A percentile compares a stretch with the other conserved stretches of the same genome.
Conservation (phyloP, 2,888 invertebrate species). For the Diarsia brunnea region DNA sequence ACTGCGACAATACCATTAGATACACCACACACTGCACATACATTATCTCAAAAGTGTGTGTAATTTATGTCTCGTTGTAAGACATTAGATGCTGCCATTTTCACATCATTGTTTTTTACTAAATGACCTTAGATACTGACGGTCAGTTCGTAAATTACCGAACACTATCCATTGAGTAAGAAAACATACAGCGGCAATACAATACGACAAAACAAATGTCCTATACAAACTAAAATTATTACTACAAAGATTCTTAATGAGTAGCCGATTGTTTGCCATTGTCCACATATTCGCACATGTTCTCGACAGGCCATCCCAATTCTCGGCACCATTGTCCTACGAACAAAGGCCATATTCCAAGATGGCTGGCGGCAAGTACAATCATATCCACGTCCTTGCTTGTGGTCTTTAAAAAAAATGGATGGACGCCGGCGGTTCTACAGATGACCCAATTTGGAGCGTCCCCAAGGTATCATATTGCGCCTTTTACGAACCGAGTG, state of each 20-base stretch:
- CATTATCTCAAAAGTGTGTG: slow-evolving; percentile 35
- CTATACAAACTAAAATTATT: slow-evolving; percentile 64
- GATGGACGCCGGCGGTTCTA: slow-evolving; percentile 41
- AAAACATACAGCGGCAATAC: slow-evolving; percentile 52
- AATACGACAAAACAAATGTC: slow-evolving; percentile 60
- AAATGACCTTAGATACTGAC: slow-evolving; percentile 44
- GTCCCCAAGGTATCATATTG: slow-evolving; percentile 75
- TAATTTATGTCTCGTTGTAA: slow-evolving; percentile 35
- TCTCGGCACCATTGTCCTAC: slow-evolving; percentile 82
- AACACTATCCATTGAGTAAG: slow-evolving; percentile 44
- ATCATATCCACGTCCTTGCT: slow-evolving; percentile 65
- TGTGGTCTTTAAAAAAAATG: slow-evolving; percentile 60
- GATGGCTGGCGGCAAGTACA: slow-evolving; percentile 72
- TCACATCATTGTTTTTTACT: slow-evolving; percentile 53
- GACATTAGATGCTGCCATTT: slow-evolving; percentile 24
- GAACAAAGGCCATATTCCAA: slow-evolving; percentile 81
- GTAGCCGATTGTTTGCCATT: slow-evolving; percentile 81
- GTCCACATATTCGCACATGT: slow-evolving; percentile 78
- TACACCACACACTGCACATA: slow-evolving; percentile 21
- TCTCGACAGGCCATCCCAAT: slow-evolving; percentile 81
- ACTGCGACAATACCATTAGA: slow-evolving; percentile 19
- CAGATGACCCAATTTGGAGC: slow-evolving; percentile 74
- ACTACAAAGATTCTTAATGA: slow-evolving; percentile 73
- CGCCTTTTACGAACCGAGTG: slow-evolving; percentile 73
- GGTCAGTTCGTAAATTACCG: slow-evolving; percentile 49